These are phyloP conservation scores for Amphipoea lucens DNA, from an alignment of 2,888 invertebrate species.

Conservation along the genomic window DNA sequence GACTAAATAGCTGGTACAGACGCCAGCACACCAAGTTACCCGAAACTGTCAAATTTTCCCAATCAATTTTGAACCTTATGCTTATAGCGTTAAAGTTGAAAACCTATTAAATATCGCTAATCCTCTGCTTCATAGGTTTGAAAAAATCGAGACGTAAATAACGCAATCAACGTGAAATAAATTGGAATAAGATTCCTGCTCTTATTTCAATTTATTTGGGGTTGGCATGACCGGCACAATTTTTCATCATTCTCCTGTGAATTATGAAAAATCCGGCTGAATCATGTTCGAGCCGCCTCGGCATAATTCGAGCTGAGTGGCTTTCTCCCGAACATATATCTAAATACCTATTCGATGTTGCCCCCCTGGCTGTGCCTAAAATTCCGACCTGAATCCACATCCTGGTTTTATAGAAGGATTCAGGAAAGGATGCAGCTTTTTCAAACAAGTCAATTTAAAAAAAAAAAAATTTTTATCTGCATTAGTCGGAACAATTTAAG, in stretches of 20 bases:
- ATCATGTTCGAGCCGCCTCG: neutral
- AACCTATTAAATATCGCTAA: neutral
- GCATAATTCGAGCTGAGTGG: neutral
- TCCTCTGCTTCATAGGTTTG: neutral
- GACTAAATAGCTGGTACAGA: neutral
- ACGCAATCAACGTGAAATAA: neutral
- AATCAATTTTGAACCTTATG: no score
- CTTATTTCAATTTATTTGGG: no score
- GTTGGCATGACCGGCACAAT: no score
- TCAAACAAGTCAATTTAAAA: neutral
- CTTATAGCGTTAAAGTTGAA: no score
- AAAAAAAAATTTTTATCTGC: neutral
- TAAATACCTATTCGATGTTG: neutral
- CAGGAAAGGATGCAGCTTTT: neutral
- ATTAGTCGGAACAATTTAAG: constrained; percentile 8
- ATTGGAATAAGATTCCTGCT: no score
- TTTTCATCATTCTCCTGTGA: no score
- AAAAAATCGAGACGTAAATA: neutral
- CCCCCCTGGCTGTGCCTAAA: no score
- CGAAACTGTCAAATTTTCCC: no score
- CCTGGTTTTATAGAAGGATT: no score
- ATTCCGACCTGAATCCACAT: no score
- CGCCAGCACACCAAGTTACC: no score
- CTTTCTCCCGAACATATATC: neutral
- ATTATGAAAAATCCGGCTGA: neutral